Evolutionary conservation across 2,888 invertebrate species (phyloP), one percentile per base, ranked within the genome.

Genomic region (Leucophenga montana): DNA sequence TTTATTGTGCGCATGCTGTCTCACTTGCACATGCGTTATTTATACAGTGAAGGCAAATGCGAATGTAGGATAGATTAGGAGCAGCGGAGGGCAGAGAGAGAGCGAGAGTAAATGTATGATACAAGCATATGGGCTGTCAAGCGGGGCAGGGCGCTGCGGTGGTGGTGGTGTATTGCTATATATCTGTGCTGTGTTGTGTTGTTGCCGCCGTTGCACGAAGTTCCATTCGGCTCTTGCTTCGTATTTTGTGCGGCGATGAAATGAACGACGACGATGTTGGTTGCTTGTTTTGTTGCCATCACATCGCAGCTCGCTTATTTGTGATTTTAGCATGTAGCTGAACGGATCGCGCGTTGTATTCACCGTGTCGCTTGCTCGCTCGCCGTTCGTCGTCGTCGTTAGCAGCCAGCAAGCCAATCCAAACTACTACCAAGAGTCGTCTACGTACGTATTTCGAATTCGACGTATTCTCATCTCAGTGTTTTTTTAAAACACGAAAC

Each of bases 301-400:
- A 78, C 75, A 82, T 71, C 77, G 83, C 27, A 27, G 27, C 78
- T 82, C 80, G 85, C 78, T 86, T 87, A 86, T 86, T 86, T 86
- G 83, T 86, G 86, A 86, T 85, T 86, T 85, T 83, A 85, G 80
- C 84, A 86, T 86, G 86, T 85, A 80, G 83, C 85, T 83, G 83
- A 84, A 77, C 82, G 83, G 76, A 82, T 73, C 83, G 84, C 81
- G 39, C 74, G 75, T 73, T 72, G 71, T 64, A 73, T 72, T 76
- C 59, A 74, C 71, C 75, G 83, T 78, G 77, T 74, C 77, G 77
- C 74, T 77, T 77, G 83, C 78, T 74, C 77, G 78, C 74, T 77
- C 77, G 82, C 77, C 75, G 77, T 39, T 54, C 72, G 71, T 78
- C 78, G 80, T 66, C 22, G 22, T 64, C 44, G 46, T 50, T 72